phyloP scores from a whole-genome alignment of 2,888 invertebrate species.

The Chrysina gloriosa region DNA sequence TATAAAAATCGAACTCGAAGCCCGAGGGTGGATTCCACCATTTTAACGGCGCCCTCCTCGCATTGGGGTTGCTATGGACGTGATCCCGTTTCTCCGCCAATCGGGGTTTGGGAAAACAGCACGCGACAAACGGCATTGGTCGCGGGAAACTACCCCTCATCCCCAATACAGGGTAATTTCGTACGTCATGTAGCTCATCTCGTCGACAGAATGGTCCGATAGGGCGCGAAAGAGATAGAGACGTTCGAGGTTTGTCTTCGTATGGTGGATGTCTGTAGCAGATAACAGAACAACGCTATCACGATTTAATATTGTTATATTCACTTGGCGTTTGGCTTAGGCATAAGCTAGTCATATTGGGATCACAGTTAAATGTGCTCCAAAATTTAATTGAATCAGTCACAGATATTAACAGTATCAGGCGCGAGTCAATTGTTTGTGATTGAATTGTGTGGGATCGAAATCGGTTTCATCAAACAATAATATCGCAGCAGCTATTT shows the following conservation, averaged over 20 bases:
- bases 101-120: slow-evolving; percentile 52
- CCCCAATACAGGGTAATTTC: slow-evolving; percentile 28
- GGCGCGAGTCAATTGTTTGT: slow-evolving; percentile 62
- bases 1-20: slow-evolving; percentile 65
- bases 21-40: slow-evolving; percentile 62
- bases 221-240: slow-evolving; percentile 42
- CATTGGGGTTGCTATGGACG: slow-evolving; percentile 66
- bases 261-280: slow-evolving; percentile 54
- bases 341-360: slow-evolving; percentile 67
- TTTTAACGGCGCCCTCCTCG: slow-evolving; percentile 57
- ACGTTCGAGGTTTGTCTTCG: slow-evolving; percentile 43
- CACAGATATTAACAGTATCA: slow-evolving; percentile 67
- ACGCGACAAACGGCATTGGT: slow-evolving; percentile 59
- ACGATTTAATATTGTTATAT: slow-evolving; percentile 67
- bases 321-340: slow-evolving; percentile 67
- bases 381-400: slow-evolving; percentile 66
- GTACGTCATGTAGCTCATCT: slow-evolving; percentile 8
- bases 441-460: slow-evolving; percentile 54
- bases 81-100: slow-evolving; percentile 62
- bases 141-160: slow-evolving; percentile 50
- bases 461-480: slow-evolving; percentile 33
- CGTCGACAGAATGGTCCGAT: slow-evolving; percentile 37
- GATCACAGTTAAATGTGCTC: slow-evolving; percentile 64
- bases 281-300: slow-evolving; percentile 67
- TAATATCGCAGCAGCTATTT: slow-evolving; percentile 33